Conservation (phyloP, 2,797 vertebrate genomes). For the Phyllotis vaccarum region DNA sequence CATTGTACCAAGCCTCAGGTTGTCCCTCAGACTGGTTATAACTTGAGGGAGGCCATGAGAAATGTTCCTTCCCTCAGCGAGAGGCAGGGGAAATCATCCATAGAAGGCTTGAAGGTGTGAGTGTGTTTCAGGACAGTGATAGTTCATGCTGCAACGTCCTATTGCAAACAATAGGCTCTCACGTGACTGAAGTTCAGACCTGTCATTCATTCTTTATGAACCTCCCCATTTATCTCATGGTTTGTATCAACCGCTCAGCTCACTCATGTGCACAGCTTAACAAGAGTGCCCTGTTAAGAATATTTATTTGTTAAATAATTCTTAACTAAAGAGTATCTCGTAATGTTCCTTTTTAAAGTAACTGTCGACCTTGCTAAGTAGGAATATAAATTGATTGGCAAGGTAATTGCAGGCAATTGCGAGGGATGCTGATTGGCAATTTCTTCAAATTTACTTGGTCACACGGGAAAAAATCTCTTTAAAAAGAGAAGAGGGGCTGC, state of each 20-base stretch:
- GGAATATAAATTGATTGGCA: constrained; percentile 62
- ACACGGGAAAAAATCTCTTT: constrained; percentile 33
- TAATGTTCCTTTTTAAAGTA: constrained; percentile 70
- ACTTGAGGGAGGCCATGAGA: rapidly evolving
- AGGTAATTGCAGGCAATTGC: constrained; percentile 62
- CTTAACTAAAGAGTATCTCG: constrained; percentile 78
- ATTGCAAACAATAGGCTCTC: constrained; percentile 31
- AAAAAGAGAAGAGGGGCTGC: neutral
- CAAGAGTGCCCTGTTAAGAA: constrained; percentile 61
- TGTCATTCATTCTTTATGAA: constrained; percentile 73
- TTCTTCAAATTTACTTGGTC: neutral
- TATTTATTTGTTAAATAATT: constrained; percentile 73
- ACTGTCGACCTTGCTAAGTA: constrained; percentile 48
- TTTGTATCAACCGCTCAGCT: constrained; percentile 73
- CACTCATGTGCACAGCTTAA: constrained; percentile 55
- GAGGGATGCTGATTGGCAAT: neutral
- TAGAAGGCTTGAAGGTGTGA: neutral
- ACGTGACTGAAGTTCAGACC: neutral
- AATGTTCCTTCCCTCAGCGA: rapidly evolving
- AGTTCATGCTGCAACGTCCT: constrained; percentile 41
- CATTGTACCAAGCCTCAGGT: rapidly evolving
- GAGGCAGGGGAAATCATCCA: rapidly evolving
- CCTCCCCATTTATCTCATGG: constrained; percentile 62
- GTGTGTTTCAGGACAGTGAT: neutral
- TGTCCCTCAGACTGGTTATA: rapidly evolving